Percentiles rank a stretch among this genome's conserved stretches.
These are phyloP conservation scores for Limanda limanda DNA, from an alignment of 2,113 vertebrate species.

Conservation along the genomic window DNA sequence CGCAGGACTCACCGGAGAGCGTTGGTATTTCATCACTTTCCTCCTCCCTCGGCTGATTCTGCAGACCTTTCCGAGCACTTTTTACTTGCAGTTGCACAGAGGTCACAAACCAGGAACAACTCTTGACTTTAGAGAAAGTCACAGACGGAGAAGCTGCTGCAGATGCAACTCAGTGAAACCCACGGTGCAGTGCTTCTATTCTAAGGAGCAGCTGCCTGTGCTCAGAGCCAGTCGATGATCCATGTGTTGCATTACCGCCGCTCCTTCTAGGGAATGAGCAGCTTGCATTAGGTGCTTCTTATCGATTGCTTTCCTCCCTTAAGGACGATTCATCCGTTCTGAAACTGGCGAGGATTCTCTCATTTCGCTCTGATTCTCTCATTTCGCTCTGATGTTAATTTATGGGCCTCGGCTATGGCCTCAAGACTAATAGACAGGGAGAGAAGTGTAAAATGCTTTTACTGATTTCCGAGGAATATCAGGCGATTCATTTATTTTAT, in stretches of 20 bases:
- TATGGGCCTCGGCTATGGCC: too few relatives aligned
- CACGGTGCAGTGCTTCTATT: not conserved
- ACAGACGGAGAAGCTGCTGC: not conserved
- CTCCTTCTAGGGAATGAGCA: conserved; percentile 16
- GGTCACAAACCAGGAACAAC: conserved; percentile 13
- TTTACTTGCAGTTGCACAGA: conserved; percentile 7
- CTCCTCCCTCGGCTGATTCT: not conserved
- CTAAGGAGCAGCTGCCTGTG: conserved; percentile 5
- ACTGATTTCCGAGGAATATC: not conserved
- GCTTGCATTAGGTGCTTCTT: conserved; percentile 5
- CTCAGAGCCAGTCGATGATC: conserved; percentile 18
- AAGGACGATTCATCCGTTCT: not conserved
- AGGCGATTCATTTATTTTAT: too few relatives aligned
- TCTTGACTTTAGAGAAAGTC: conserved; percentile 10
- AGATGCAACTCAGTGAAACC: not conserved
- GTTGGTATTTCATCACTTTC: not conserved
- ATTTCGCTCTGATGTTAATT: conserved; percentile 2
- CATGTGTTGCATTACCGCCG: conserved; percentile 40
- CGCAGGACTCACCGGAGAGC: not conserved
- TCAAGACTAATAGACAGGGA: too few relatives aligned
- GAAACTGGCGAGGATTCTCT: conserved; percentile 1
- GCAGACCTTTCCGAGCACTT: not conserved
- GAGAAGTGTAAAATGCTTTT: not conserved
- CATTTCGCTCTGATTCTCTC: conserved; percentile 1
- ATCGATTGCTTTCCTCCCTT: conserved; percentile 16